Conservation (phyloP, 1,140 invertebrate species). For the Choristoneura fumiferana region DNA sequence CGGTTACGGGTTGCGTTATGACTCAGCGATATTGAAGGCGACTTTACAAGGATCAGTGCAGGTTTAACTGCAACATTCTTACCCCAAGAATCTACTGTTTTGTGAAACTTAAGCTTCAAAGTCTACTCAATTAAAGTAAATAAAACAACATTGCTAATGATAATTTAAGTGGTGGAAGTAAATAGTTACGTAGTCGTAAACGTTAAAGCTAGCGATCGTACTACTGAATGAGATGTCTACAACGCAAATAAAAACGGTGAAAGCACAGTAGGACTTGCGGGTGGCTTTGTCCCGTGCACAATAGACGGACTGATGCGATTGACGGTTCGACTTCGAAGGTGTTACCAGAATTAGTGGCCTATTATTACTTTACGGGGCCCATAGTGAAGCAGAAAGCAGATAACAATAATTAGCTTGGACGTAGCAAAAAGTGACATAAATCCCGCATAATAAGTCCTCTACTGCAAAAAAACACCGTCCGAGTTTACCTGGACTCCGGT, state of each 20-base stretch:
- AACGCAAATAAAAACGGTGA: constrained; percentile 64
- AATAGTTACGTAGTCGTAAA: no score
- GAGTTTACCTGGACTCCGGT: constrained; percentile 62
- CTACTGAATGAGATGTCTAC: constrained; percentile 60
- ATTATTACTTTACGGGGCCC: constrained; percentile 69
- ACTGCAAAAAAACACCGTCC: constrained; percentile 48
- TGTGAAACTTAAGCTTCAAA: no score
- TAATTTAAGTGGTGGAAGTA: no score
- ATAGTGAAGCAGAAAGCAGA: constrained; percentile 70
- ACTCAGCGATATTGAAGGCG: constrained; percentile 43
- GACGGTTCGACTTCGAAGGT: constrained; percentile 68
- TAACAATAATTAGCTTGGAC: constrained; percentile 77
- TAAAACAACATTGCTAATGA: no score
- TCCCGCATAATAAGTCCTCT: constrained; percentile 73
- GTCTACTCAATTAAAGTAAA: constrained; percentile 37
- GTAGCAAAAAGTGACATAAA: constrained; percentile 76
- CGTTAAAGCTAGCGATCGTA: constrained; percentile 33
- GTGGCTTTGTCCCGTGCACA: constrained; percentile 65
- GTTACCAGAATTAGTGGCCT: constrained; percentile 74
- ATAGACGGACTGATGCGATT: constrained; percentile 54
- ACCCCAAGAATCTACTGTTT: no score
- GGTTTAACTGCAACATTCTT: no score
- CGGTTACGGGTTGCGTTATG: constrained; percentile 29
- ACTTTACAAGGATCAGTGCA: no score
- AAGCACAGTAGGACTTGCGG: constrained; percentile 64